Conservation (phyloP, 92 coral and sea anemone genomes). For the Parazoanthus darwini region DNA sequence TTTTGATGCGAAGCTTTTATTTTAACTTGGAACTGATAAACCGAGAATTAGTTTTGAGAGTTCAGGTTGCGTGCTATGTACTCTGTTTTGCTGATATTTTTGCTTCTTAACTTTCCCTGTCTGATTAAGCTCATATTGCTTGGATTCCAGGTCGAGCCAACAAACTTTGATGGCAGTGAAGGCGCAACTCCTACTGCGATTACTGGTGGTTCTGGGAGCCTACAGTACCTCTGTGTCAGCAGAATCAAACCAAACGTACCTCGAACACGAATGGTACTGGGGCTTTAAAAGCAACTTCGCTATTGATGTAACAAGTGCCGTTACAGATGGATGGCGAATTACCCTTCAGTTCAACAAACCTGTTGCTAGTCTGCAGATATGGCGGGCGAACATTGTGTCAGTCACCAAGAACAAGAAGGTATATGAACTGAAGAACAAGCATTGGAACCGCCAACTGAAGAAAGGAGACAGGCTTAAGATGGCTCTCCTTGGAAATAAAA, state of each 20-base stretch:
- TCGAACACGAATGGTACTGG: constrained; percentile 37
- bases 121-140: not conserved
- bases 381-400: constrained; percentile 47
- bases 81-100: too few species aligned
- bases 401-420: constrained; percentile 41
- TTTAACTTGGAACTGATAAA: too few species aligned
- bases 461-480: constrained; percentile 39
- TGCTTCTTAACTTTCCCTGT: not conserved
- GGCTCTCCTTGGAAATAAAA: constrained; percentile 45
- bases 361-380: constrained; percentile 45
- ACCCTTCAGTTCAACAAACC: constrained; percentile 50
- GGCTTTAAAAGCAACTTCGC: constrained; percentile 57
- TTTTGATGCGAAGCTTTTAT: too few species aligned
- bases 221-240: constrained; percentile 18
- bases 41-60: too few species aligned
- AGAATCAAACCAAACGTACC: not conserved
- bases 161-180: not conserved
- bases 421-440: constrained; percentile 52
- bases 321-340: constrained; percentile 63
- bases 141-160: not conserved
- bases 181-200: not conserved
- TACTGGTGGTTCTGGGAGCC: not conserved
- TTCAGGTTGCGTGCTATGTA: too few species aligned
- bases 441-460: constrained; percentile 47
- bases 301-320: constrained; percentile 37